Percentiles rank a stretch among this genome's conserved stretches.
phyloP scores from a whole-genome alignment of 2,113 vertebrate genomes.

The Callopanchax toddi region DNA sequence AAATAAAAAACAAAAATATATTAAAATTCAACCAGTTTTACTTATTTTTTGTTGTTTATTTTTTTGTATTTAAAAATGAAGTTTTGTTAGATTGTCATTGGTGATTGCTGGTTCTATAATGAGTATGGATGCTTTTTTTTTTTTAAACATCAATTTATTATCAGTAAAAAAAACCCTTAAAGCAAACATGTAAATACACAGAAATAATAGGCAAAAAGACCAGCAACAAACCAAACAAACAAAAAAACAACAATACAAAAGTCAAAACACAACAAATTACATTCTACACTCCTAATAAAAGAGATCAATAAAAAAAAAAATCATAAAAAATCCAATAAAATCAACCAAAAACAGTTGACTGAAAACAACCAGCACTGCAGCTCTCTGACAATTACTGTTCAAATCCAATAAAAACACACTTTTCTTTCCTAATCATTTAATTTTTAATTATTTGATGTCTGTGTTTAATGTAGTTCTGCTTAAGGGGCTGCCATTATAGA shows the following conservation, averaged over 20 bases:
- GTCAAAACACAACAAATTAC: neutral
- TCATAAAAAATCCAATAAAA: neutral
- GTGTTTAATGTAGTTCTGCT: slow-evolving; percentile 66
- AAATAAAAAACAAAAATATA: too few species aligned
- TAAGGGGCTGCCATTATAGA: slow-evolving; percentile 66
- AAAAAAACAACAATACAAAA: neutral
- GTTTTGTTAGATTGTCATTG: too few species aligned
- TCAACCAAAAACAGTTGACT: neutral
- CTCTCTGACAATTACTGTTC: slow-evolving; percentile 46
- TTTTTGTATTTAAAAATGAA: too few species aligned
- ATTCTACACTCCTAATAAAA: neutral
- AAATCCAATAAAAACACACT: slow-evolving; percentile 29
- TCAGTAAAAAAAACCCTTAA: too few species aligned
- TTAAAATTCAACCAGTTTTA: too few species aligned
- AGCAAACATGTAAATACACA: too few species aligned
- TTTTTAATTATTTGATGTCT: slow-evolving; percentile 78
- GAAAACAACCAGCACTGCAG: slow-evolving; percentile 1
- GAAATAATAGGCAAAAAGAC: neutral
- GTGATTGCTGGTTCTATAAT: too few species aligned
- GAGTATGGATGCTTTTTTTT: too few species aligned
- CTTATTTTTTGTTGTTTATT: too few species aligned
- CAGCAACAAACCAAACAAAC: neutral
- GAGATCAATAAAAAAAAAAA: slow-evolving; percentile 2
- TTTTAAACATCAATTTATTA: too few species aligned
- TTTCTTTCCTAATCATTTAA: slow-evolving; percentile 70